Evolutionary conservation across 30 jellyfish, hydroid and myxozoan genomes (phyloP).

Genomic region (Aurelia coerulea): DNA sequence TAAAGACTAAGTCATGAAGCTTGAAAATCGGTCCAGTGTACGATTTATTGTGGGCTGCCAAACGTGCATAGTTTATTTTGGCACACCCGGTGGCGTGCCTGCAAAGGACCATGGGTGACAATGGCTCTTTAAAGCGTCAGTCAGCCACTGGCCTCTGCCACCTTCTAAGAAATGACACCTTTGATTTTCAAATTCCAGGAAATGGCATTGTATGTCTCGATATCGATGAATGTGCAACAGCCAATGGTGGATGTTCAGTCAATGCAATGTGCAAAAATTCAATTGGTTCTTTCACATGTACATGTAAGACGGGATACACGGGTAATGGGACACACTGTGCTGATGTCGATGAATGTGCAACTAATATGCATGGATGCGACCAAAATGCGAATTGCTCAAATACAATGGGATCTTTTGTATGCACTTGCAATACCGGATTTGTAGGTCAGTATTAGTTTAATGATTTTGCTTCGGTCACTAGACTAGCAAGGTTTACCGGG

Average conservation of each 20-base stretch:
- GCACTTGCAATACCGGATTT: slow-evolving; percentile 31
- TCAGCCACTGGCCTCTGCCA: too few relatives aligned
- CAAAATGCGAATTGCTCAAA: slow-evolving; percentile 24
- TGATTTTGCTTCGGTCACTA: too few relatives aligned
- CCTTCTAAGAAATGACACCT: background rate
- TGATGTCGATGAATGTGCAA: slow-evolving; percentile 29
- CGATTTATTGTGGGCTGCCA: too few relatives aligned
- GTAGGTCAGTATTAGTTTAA: background rate
- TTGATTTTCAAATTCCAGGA: slow-evolving; percentile 4
- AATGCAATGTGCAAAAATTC: slow-evolving; percentile 22
- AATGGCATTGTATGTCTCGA: slow-evolving; percentile 44
- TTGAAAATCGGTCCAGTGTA: too few relatives aligned
- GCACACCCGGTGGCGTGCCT: too few relatives aligned
- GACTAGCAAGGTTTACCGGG: too few relatives aligned
- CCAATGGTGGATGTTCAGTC: slow-evolving; percentile 4
- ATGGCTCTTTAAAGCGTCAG: too few relatives aligned
- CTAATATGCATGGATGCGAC: background rate
- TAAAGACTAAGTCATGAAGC: background rate
- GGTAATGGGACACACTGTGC: slow-evolving; percentile 57
- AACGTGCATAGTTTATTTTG: too few relatives aligned
- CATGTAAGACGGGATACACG: slow-evolving; percentile 38
- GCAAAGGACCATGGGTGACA: too few relatives aligned
- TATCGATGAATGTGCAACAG: slow-evolving; percentile 33
- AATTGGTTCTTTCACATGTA: slow-evolving; percentile 14
- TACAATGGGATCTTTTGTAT: slow-evolving; percentile 23